Base-by-base conservation (phyloP, 2,113 vertebrate species). In the Istiophorus platypterus region DNA sequence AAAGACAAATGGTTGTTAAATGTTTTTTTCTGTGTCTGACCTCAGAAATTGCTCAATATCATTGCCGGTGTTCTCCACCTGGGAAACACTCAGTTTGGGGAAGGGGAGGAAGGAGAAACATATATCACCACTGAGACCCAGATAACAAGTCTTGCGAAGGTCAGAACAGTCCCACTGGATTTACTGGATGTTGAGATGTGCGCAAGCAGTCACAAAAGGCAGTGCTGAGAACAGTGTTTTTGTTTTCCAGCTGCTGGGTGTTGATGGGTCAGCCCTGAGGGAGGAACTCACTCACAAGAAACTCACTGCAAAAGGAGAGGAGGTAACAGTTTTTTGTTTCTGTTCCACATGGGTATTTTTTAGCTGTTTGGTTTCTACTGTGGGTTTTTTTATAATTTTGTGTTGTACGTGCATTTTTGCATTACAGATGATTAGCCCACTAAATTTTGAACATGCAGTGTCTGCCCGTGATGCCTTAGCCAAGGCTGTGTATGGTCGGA, bases 271-370 rank as follows among this genome's bases (percentile, higher is more conserved):
- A 0, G 94, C 91, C 1, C 94, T 99, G 34, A 91, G 95, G 72
- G 96, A 97, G 83, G 96, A 97, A 0, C 89, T 99, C 87, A 99
- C 92, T 31, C 97, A 99, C 93, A 98, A 96, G 95, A 99, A 99
- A 90, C 97, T 99, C 89, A 97, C 96, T 24, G 97, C 98, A 80
- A 99, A 99, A 92, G 98, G 96, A 62, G 98, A 99, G 61, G 97
- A 99, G 97, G 98, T 99, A 62, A 88, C 20, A 1, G 1, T 24
- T n/a, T 42, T 27, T 51, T 62, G 31, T 65, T 62, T n/a, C 31
- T 15, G 31, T 9, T 76, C 27, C 26, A 29, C 11, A 3, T 47
- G 58, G n/a, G n/a, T n/a, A n/a, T n/a, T 66, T 63, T 67, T 2
- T 3, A 27, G 12, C 22, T 59, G 17, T 47, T 57, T 41, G 12